Conservation (phyloP, 2,888 invertebrate genomes). For the Xestia rhomboidea region DNA sequence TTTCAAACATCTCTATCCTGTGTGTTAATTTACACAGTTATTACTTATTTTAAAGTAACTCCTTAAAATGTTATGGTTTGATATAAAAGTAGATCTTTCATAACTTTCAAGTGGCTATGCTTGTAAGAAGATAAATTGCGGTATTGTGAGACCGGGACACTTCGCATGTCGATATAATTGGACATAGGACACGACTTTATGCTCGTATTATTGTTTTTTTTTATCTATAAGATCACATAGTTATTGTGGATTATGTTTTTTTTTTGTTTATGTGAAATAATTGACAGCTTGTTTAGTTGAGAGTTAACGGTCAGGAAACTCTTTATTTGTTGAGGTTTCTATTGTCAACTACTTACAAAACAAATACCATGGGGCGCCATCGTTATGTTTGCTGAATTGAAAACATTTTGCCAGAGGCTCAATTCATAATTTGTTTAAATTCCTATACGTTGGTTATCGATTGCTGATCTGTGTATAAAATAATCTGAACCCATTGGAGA, state of each 20-base stretch:
- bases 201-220: constrained; percentile 5
- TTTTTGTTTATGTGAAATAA: not conserved
- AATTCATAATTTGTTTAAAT: not conserved
- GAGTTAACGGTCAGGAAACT: not conserved
- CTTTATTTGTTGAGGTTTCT: not conserved
- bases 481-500: not conserved
- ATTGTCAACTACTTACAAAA: not conserved
- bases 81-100: constrained; percentile 19
- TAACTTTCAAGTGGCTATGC: constrained; percentile 7
- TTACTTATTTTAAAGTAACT: no score
- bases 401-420: not conserved
- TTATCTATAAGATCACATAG: not conserved
- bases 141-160: constrained; percentile 1
- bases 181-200: not conserved
- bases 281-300: not conserved
- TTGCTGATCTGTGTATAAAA: not conserved
- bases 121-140: not conserved
- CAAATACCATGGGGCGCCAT: not conserved
- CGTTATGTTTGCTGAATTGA: not conserved
- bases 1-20: no score
- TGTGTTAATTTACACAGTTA: no score
- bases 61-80: constrained; percentile 1
- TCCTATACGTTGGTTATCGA: not conserved
- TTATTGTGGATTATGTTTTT: not conserved
- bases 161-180: constrained; percentile 12